Evolutionary conservation across 1,140 invertebrate species (phyloP).

Genomic region (Coptotermes formosanus): DNA sequence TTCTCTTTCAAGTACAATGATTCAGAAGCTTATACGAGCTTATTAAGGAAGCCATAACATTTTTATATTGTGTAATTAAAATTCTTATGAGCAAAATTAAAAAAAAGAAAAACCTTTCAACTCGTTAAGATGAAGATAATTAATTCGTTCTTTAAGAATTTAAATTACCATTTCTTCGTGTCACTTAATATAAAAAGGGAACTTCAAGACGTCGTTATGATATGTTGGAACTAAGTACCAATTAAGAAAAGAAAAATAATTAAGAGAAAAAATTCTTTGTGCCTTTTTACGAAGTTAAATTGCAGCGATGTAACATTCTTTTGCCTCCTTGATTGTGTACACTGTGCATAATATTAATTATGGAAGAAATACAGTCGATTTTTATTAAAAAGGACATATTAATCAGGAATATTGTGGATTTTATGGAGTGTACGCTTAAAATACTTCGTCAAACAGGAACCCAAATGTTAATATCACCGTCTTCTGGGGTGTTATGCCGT

Average conservation of each 20-base stretch:
- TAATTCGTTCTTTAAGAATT: constrained; percentile 20
- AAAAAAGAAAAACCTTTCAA: background rate
- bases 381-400: background rate
- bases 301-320: background rate
- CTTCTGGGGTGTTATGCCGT: no score
- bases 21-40: background rate
- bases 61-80: constrained; percentile 12
- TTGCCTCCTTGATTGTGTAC: background rate
- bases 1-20: background rate
- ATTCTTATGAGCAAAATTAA: background rate
- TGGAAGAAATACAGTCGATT: background rate
- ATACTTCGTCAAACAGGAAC: no score
- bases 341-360: background rate
- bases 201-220: constrained; percentile 4
- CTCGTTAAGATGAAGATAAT: background rate
- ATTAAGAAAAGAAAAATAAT: constrained; percentile 17
- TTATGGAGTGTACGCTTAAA: background rate
- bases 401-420: background rate
- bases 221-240: background rate
- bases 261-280: background rate
- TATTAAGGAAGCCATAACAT: background rate
- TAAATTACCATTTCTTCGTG: background rate
- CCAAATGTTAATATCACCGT: no score
- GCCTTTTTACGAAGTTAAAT: constrained; percentile 1
- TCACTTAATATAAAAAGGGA: background rate